Conservation (phyloP, 1,140 invertebrate genomes). For the Drosophila orosa region DNA sequence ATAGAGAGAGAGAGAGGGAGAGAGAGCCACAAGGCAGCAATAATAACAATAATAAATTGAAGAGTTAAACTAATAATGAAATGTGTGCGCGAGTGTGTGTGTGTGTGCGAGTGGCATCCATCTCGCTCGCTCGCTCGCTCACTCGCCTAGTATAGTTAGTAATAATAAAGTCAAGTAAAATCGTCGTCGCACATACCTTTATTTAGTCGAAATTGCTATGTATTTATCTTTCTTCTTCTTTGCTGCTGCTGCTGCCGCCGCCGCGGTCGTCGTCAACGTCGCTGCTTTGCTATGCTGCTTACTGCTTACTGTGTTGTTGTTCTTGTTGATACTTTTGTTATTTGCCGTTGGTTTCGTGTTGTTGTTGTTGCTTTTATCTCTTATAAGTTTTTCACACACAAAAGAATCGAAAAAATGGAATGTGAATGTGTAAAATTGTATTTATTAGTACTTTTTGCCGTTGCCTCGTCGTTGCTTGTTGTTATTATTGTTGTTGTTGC, state of each 20-base stretch:
- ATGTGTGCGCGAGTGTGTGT: conserved; percentile 44
- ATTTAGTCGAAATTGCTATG: conserved; percentile 80
- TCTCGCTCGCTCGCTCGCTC: conserved; percentile 23
- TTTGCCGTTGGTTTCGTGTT: conserved; percentile 42
- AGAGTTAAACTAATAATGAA: conserved; percentile 82
- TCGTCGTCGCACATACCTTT: conserved; percentile 73
- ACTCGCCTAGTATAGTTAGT: conserved; percentile 44
- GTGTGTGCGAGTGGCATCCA: conserved; percentile 25
- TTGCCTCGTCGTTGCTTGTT: conserved; percentile 31
- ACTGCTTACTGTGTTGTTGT: conserved; percentile 18
- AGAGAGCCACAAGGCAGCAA: conserved; percentile 41
- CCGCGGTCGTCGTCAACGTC: conserved; percentile 15
- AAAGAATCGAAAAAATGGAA: conserved; percentile 63
- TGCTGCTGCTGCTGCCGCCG: no score
- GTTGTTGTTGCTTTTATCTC: conserved; percentile 42
- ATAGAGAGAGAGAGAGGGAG: conserved; percentile 24
- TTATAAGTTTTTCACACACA: conserved; percentile 74
- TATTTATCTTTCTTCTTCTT: conserved; percentile 67
- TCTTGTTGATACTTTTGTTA: conserved; percentile 48
- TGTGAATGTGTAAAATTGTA: conserved; percentile 72
- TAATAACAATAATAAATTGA: conserved; percentile 82
- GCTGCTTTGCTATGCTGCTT: conserved; percentile 49
- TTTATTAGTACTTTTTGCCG: conserved; percentile 53
- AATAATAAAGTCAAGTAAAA: conserved; percentile 64
- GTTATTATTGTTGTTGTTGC: conserved; percentile 32